These are phyloP conservation scores for Mustelus asterias DNA, from an alignment of 2,113 vertebrate genomes.

Conservation along the genomic window DNA sequence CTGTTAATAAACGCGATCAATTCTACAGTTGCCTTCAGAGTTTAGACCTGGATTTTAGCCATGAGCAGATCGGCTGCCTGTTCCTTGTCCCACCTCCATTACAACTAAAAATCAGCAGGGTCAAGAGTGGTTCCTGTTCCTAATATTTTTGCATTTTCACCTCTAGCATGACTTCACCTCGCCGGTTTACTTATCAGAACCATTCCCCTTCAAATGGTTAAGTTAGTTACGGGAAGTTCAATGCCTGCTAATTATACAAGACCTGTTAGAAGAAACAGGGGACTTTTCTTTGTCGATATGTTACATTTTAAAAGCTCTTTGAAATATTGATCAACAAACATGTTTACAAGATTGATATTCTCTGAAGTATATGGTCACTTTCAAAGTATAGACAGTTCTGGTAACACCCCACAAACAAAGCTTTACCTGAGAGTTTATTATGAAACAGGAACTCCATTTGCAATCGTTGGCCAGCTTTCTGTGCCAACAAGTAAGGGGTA, in stretches of 20 bases:
- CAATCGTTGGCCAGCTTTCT: constrained; percentile 78
- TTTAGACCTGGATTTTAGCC: not conserved
- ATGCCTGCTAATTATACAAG: not conserved
- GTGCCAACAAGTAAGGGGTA: constrained; percentile 85
- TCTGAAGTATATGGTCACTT: not conserved
- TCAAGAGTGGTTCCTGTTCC: not conserved
- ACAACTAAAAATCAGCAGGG: not conserved
- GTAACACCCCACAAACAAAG: not conserved
- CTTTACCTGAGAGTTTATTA: constrained; percentile 83
- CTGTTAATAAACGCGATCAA: not conserved
- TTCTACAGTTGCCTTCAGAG: not conserved
- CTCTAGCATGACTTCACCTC: not conserved
- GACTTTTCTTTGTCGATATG: not conserved
- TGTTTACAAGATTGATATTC: not conserved
- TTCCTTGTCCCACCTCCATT: not conserved
- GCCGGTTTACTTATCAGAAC: not conserved
- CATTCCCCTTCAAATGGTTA: not conserved
- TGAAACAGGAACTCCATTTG: constrained; percentile 96
- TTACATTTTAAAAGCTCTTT: not conserved
- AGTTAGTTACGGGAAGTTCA: not conserved
- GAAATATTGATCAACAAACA: not conserved
- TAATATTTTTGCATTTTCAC: not conserved
- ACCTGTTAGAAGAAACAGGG: not conserved
- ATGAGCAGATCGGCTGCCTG: not conserved
- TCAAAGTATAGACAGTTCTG: not conserved